These are phyloP conservation scores for Ceratina australensis DNA, from an alignment of 1,140 invertebrate species.

Conservation along the genomic window DNA sequence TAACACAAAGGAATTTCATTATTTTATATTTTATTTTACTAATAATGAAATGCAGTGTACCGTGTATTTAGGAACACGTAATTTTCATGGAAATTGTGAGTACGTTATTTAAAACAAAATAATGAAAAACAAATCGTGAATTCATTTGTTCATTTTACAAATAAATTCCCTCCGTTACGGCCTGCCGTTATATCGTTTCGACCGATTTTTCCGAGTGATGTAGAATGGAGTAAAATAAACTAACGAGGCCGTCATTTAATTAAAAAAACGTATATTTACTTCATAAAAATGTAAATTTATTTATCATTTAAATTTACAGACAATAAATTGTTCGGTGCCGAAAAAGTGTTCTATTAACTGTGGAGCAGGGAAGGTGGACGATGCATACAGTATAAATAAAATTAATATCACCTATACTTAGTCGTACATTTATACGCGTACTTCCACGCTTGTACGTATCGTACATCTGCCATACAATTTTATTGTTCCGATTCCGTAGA, in stretches of 20 bases:
- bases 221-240: neutral
- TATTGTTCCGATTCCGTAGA: neutral
- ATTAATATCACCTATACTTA: conserved; percentile 6
- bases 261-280: neutral
- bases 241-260: neutral
- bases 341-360: neutral
- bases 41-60: neutral
- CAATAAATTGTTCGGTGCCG: neutral
- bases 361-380: neutral
- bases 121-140: neutral
- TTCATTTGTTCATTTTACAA: neutral
- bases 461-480: neutral
- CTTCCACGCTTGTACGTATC: neutral
- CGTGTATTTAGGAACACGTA: too few species aligned
- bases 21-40: neutral
- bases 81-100: too few species aligned
- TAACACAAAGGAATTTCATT: neutral
- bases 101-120: neutral
- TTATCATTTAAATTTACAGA: neutral
- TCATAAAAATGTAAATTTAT: conserved; percentile 25
- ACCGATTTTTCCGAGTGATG: neutral
- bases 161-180: neutral
- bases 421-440: neutral
- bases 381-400: conserved; percentile 1
- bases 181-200: neutral